A percentile compares a stretch with the other conserved stretches of the same genome.
Evolutionary conservation across 2,797 vertebrate species (phyloP).

Genomic region (Momotus momota): DNA sequence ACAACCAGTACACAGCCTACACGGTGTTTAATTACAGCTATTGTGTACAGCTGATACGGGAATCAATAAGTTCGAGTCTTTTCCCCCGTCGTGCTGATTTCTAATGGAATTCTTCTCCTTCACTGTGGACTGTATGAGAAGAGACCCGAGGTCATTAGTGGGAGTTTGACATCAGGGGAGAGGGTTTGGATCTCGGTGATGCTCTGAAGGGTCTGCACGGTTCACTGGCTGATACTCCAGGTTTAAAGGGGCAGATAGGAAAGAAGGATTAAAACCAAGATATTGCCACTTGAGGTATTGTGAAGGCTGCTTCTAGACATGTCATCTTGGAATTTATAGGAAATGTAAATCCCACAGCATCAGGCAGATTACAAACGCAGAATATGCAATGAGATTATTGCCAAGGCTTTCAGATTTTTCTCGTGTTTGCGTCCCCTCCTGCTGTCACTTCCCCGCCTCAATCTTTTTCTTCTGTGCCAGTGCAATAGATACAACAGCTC

Average conservation of each 20-base stretch:
- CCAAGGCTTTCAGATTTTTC: background rate
- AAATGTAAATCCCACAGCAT: background rate
- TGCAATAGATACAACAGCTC: rapidly evolving
- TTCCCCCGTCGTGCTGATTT: background rate
- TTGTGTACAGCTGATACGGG: background rate
- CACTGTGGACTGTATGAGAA: rapidly evolving
- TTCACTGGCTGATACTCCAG: background rate
- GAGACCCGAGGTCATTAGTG: background rate
- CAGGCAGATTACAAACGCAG: background rate
- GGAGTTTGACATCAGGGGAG: background rate
- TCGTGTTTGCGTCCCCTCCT: background rate
- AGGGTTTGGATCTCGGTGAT: background rate
- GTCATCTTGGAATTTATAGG: background rate
- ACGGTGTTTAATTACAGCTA: background rate
- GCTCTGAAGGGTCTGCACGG: background rate
- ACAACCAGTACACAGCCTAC: background rate
- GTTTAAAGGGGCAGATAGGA: background rate
- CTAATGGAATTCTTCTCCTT: background rate
- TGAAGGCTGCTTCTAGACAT: background rate
- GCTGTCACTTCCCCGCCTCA: background rate
- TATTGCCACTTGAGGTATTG: background rate
- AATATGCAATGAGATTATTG: background rate
- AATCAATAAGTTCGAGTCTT: background rate
- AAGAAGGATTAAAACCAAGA: background rate
- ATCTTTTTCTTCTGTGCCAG: background rate